Evolutionary conservation across 2,888 invertebrate genomes (phyloP).

Genomic region (Pogonocherus hispidulus): DNA sequence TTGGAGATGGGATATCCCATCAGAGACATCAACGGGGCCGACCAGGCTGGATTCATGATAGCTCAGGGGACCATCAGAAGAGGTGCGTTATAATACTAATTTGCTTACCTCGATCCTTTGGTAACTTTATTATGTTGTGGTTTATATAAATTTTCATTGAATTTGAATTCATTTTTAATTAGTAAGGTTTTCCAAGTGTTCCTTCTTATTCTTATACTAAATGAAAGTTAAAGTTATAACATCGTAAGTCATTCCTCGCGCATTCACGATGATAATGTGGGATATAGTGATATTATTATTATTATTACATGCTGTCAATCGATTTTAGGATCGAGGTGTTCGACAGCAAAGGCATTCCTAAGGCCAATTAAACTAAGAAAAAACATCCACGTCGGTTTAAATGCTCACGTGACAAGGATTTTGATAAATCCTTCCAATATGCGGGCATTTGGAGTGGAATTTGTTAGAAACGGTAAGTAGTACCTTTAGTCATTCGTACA

Average conservation of each 20-base stretch:
- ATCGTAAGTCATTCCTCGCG: too few relatives aligned
- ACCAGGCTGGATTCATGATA: slow-evolving; percentile 86
- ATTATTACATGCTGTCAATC: too few relatives aligned
- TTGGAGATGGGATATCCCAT: slow-evolving; percentile 84
- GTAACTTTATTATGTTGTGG: too few relatives aligned
- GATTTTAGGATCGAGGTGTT: slow-evolving; percentile 79
- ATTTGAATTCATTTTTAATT: too few relatives aligned
- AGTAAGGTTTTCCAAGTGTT: too few relatives aligned
- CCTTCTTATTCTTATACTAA: too few relatives aligned
- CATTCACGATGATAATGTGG: too few relatives aligned
- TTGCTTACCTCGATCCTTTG: neutral
- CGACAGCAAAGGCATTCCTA: slow-evolving; percentile 90
- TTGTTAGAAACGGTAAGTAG: slow-evolving; percentile 74
- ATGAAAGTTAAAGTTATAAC: too few relatives aligned
- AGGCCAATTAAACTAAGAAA: slow-evolving; percentile 81
- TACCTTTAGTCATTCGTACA: too few relatives aligned
- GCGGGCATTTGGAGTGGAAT: slow-evolving; percentile 86
- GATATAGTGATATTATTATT: too few relatives aligned
- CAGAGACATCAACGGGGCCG: slow-evolving; percentile 82
- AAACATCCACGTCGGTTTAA: slow-evolving; percentile 86
- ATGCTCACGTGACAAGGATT: slow-evolving; percentile 83
- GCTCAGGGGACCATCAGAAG: slow-evolving; percentile 88
- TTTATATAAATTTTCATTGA: too few relatives aligned
- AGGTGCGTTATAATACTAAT: slow-evolving; percentile 69
- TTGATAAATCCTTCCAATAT: slow-evolving; percentile 81